phyloP scores from a whole-genome alignment of 2,888 invertebrate species.

The Dendrolimus houi region DNA sequence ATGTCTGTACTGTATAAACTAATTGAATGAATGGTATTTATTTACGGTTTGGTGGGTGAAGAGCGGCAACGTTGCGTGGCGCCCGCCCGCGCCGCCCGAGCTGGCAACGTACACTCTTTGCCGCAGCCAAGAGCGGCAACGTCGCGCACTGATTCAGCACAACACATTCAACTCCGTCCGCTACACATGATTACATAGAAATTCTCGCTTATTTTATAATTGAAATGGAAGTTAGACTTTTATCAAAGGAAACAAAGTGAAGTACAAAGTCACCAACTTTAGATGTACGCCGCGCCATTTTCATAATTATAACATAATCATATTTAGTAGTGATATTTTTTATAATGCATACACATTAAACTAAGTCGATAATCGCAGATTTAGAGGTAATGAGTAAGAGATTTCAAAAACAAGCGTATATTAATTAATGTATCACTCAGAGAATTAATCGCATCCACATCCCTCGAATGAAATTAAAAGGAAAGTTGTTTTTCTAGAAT shows the following conservation, averaged over 20 bases:
- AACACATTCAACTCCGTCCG: constrained; percentile 40
- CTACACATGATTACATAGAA: neutral
- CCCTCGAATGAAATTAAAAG: too few species aligned
- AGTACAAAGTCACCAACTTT: neutral
- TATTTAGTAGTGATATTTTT: too few species aligned
- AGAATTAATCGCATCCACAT: too few species aligned
- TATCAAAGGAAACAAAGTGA: neutral
- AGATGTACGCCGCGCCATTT: neutral
- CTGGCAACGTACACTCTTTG: constrained; percentile 63
- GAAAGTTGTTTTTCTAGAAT: too few species aligned
- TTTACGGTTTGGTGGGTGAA: constrained; percentile 43
- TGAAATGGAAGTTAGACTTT: neutral
- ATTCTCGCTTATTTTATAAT: neutral
- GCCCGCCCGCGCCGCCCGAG: constrained; percentile 49
- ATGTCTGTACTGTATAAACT: constrained; percentile 17
- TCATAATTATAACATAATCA: neutral
- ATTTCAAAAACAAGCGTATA: too few species aligned
- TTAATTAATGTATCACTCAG: too few species aligned
- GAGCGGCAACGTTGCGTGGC: constrained; percentile 54
- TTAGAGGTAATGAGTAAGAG: too few species aligned
- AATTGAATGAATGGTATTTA: constrained; percentile 64
- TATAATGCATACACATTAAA: too few species aligned
- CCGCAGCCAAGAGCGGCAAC: constrained; percentile 54
- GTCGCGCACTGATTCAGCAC: constrained; percentile 65
- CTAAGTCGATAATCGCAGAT: too few species aligned